Evolutionary conservation across 1,140 invertebrate species (phyloP), one percentile per base, ranked within the genome.

Genomic region (Trichogramma pretiosum): DNA sequence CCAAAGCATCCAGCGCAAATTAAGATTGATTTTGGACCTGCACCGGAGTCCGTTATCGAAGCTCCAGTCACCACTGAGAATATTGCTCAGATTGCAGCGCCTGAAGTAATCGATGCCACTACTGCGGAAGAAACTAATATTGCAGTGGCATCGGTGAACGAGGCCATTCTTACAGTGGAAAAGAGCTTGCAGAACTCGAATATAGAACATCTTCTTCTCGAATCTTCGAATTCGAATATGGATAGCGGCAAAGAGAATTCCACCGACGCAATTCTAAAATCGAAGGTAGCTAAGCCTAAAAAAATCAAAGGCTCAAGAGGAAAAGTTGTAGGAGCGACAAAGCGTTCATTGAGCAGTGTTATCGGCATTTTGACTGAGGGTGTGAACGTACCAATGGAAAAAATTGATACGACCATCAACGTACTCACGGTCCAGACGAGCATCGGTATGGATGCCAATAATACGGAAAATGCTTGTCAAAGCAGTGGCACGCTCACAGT

Each of bases 181-280:
- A n/a, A n/a, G n/a, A n/a, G n/a, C n/a, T n/a, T n/a, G 5, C 48
- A 49, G 2, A 68, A 62, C 38, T 24, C 63, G 9, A 68, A 32
- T 38, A 42, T 69, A 3, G 67, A 61, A 14, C 58, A 64, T 16
- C 41, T 71, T 14, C 68, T 70, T 14, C 59, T 62, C 17, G 68
- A 72, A 41, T 69, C 62, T 0, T 63, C 61, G n/a, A 67, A 64
- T 11, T 69, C 68, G 0, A 62, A 68, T n/a, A 60, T 68, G 19
- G 68, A 72, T 35, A 72, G 68, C 17, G 68, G 70, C 0, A 72
- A 72, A 23, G 70, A 72, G 45, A 72, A 72, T 42, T 65, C 68
- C 0, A 53, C 65, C 5, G 70, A 70, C 23, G 60, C 60, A 5
- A 48, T 58, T 57, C 55, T 5, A 72, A 71, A 38, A n/a, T 30